Evolutionary conservation across 2,797 vertebrate species (phyloP).

Genomic region (Heterohyrax brucei): DNA sequence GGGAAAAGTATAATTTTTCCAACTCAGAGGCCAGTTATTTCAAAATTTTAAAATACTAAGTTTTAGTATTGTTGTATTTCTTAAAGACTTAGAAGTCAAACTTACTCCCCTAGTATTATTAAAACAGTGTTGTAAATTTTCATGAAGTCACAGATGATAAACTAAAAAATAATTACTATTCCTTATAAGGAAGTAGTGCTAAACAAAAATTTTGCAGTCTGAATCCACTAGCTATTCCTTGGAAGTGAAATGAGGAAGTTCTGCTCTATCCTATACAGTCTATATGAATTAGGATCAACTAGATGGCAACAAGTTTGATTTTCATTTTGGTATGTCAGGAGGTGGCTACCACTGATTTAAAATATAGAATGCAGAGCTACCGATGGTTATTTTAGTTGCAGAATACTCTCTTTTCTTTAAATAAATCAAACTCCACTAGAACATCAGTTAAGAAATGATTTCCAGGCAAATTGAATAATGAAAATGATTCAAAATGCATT

Average conservation of each 20-base stretch:
- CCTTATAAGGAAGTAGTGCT: neutral
- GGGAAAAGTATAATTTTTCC: slow-evolving; percentile 24
- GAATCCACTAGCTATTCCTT: too few species aligned
- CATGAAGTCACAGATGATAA: neutral
- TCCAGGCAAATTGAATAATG: neutral
- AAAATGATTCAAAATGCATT: neutral
- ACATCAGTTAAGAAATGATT: neutral
- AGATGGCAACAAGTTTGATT: too few species aligned
- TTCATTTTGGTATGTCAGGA: too few species aligned
- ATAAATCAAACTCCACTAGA: neutral
- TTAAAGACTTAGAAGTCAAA: neutral
- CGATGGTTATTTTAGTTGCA: neutral
- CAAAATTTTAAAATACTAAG: neutral
- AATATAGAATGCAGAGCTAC: neutral
- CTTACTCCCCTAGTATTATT: neutral
- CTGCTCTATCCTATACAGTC: too few species aligned
- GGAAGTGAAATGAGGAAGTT: too few species aligned
- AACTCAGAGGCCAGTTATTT: neutral
- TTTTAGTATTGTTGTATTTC: slow-evolving; percentile 18
- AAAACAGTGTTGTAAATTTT: slow-evolving; percentile 15
- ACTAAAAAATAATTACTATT: slow-evolving; percentile 6
- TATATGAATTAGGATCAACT: too few species aligned
- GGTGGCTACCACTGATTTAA: neutral
- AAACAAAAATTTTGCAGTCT: too few species aligned
- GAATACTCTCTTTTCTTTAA: neutral